These are phyloP conservation scores for Coelogynopora nodosa DNA, from an alignment of 2,888 invertebrate species.

Conservation along the genomic window DNA sequence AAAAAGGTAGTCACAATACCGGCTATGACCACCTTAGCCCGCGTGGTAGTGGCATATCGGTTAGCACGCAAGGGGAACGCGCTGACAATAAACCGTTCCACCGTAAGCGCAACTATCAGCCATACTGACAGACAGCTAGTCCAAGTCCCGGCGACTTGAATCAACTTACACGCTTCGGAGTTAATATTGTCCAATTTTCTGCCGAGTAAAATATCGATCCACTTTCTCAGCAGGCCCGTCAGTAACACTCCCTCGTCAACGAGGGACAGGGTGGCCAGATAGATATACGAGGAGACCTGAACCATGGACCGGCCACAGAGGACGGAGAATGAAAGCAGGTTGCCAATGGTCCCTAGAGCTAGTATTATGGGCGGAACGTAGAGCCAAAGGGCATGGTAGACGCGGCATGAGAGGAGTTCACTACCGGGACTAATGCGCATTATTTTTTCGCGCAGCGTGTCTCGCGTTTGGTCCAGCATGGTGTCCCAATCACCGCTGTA, in stretches of 20 bases:
- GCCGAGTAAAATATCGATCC: constrained; percentile 55
- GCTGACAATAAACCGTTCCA: constrained; percentile 58
- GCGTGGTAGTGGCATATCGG: constrained; percentile 51
- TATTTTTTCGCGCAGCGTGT: background rate
- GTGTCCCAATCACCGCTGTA: background rate
- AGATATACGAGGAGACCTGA: constrained; percentile 56
- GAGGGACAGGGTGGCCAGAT: constrained; percentile 55
- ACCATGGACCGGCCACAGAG: constrained; percentile 54
- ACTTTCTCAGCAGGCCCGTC: constrained; percentile 54
- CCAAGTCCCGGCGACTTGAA: constrained; percentile 53
- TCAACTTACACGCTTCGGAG: constrained; percentile 54
- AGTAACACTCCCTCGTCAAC: constrained; percentile 56
- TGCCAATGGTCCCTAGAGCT: constrained; percentile 56
- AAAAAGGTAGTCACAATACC: constrained; percentile 51
- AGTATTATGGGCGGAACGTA: constrained; percentile 34
- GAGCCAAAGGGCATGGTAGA: constrained; percentile 30
- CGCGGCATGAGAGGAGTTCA: background rate
- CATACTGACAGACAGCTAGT: constrained; percentile 57
- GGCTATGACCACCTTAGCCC: constrained; percentile 52
- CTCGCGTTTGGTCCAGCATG: background rate
- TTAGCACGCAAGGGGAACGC: constrained; percentile 55
- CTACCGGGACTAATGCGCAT: background rate
- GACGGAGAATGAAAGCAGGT: constrained; percentile 55
- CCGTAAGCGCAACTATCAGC: constrained; percentile 58
- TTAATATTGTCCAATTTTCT: constrained; percentile 51